A percentile compares a stretch with the other conserved stretches of the same genome.
These are phyloP conservation scores for Hirudo medicinalis DNA, from an alignment of 1,140 invertebrate species.

Conservation along the genomic window DNA sequence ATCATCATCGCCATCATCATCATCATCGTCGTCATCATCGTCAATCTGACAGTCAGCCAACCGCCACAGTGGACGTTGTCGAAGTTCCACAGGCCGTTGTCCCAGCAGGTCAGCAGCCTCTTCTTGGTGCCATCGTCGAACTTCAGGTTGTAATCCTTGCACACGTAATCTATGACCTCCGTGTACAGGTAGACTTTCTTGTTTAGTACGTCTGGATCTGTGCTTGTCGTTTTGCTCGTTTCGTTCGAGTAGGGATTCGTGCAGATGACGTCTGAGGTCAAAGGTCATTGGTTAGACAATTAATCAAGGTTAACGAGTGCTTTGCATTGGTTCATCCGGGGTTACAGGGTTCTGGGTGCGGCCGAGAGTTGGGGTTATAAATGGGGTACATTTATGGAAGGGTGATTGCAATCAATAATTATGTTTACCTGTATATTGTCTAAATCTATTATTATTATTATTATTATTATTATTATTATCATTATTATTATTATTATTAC, in stretches of 20 bases:
- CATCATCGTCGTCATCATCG: neutral
- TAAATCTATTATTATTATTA: neutral
- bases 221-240: neutral
- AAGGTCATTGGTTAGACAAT: no score
- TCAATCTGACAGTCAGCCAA: neutral
- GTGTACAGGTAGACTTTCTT: neutral
- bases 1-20: no score
- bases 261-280: neutral
- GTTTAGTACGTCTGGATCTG: neutral
- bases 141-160: neutral
- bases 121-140: conserved; percentile 8
- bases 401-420: neutral
- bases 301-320: no score
- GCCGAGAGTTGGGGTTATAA: no score
- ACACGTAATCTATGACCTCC: neutral
- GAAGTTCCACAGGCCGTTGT: conserved; percentile 5
- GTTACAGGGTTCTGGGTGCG: no score
- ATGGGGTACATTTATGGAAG: no score
- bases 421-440: no score
- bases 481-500: neutral
- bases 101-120: neutral
- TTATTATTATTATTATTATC: neutral
- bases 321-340: no score
- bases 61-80: conserved; percentile 13
- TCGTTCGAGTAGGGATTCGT: neutral